Evolutionary conservation across 2,797 vertebrate species (phyloP).

Genomic region (Podarcis siculus): DNA sequence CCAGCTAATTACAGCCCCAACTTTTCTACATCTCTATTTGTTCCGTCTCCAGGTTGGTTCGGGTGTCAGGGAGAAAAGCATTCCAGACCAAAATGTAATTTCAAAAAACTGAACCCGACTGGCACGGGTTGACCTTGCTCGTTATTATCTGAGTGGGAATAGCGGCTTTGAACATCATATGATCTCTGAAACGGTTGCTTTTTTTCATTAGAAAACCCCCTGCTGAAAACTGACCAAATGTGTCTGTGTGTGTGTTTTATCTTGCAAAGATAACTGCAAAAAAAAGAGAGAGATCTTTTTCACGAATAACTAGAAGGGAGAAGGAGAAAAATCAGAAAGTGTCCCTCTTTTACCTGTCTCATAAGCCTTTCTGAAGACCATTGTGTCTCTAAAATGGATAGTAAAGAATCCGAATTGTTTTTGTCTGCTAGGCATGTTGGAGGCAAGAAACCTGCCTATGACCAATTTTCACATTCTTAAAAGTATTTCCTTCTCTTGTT

Average conservation of each 20-base stretch:
- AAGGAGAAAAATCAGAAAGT: slow-evolving; percentile 58
- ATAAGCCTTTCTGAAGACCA: slow-evolving; percentile 57
- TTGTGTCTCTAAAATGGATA: not conserved
- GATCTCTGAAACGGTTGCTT: slow-evolving; percentile 73
- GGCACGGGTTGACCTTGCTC: slow-evolving; percentile 75
- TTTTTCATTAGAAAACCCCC: slow-evolving; percentile 76
- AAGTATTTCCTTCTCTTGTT: slow-evolving; percentile 11
- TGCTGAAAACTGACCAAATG: slow-evolving; percentile 75
- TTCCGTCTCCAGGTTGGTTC: slow-evolving; percentile 32
- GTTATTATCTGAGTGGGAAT: slow-evolving; percentile 77
- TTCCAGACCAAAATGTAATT: slow-evolving; percentile 73
- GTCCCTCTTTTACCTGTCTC: slow-evolving; percentile 33
- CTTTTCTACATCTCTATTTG: slow-evolving; percentile 48
- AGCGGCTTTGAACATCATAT: slow-evolving; percentile 76
- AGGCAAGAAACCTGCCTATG: not conserved
- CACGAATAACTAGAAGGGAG: slow-evolving; percentile 65
- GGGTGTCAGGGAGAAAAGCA: slow-evolving; percentile 57
- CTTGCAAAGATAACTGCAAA: slow-evolving; percentile 69
- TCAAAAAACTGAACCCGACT: slow-evolving; percentile 75
- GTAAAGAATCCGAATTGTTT: not conserved
- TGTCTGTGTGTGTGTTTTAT: slow-evolving; percentile 45
- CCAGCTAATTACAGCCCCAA: slow-evolving; percentile 68
- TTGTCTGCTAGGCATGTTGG: not conserved
- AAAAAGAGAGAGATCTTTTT: slow-evolving; percentile 45
- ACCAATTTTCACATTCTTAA: not conserved